phyloP scores from a whole-genome alignment of 64 coral and sea anemone genomes.

The Montipora sp. region DNA sequence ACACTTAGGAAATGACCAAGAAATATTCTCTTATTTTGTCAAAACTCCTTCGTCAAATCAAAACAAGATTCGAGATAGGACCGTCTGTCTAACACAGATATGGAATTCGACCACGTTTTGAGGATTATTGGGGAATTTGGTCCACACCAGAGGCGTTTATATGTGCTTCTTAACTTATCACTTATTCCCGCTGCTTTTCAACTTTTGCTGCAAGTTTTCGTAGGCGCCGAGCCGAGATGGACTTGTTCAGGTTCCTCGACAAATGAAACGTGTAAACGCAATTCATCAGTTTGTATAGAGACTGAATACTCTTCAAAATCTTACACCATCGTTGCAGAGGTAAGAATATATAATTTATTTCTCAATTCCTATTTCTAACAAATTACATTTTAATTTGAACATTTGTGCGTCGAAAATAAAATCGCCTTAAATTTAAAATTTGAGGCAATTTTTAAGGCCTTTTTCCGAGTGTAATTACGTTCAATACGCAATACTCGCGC shows the following conservation, averaged over 20 bases:
- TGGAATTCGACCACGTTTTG: conserved; percentile 99
- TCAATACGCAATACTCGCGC: too few relatives aligned
- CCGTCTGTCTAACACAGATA: neutral
- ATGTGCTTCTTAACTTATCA: conserved; percentile 80
- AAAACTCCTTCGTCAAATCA: neutral
- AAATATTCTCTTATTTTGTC: neutral
- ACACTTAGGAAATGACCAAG: neutral
- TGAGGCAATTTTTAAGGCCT: too few relatives aligned
- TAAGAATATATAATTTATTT: conserved; percentile 21
- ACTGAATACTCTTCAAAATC: conserved; percentile 76
- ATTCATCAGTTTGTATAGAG: conserved; percentile 64
- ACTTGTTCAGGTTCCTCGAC: conserved; percentile 68
- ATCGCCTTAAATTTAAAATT: too few relatives aligned
- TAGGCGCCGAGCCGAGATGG: conserved; percentile 81
- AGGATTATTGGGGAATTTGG: conserved; percentile 98
- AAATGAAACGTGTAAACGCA: conserved; percentile 77
- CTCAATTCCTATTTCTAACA: neutral
- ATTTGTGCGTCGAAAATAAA: too few relatives aligned
- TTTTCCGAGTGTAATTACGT: too few relatives aligned
- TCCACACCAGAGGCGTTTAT: conserved; percentile 88
- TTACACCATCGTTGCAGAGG: conserved; percentile 91
- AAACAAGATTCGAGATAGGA: neutral
- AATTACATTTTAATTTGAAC: too few relatives aligned
- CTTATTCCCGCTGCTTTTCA: conserved; percentile 96
- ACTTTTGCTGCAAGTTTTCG: conserved; percentile 91